Evolutionary conservation across 64 coral and sea anemone genomes (phyloP).

Genomic region (Actinia equina): DNA sequence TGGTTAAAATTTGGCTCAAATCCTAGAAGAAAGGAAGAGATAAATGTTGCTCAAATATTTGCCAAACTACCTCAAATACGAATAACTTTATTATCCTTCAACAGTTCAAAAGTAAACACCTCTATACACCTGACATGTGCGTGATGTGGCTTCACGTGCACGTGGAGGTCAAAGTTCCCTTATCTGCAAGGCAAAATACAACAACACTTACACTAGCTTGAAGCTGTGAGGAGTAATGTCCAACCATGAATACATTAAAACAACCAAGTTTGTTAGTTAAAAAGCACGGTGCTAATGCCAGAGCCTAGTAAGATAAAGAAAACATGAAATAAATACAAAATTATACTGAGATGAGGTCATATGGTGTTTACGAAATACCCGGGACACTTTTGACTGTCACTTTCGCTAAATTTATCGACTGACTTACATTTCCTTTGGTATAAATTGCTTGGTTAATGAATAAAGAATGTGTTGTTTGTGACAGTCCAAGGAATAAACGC

Average conservation of each 20-base stretch:
- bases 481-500: constrained; percentile 5
- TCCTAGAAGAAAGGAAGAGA: too few species aligned
- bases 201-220: constrained; percentile 15
- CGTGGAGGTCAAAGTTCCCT: background rate
- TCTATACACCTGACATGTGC: background rate
- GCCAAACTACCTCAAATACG: background rate
- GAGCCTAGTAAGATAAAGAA: background rate
- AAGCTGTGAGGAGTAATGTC: background rate
- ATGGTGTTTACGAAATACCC: background rate
- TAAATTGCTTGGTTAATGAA: background rate
- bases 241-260: background rate
- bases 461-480: constrained; percentile 1
- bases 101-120: too few species aligned
- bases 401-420: background rate
- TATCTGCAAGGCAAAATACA: background rate
- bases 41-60: background rate
- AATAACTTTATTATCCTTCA: too few species aligned
- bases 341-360: background rate
- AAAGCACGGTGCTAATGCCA: constrained; percentile 1
- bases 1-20: too few species aligned
- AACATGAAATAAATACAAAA: background rate
- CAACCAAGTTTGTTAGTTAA: background rate
- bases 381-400: background rate
- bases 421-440: constrained; percentile 6
- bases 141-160: background rate